Conservation (phyloP, 2,113 vertebrate genomes). For the Ailuropoda melanoleuca region DNA sequence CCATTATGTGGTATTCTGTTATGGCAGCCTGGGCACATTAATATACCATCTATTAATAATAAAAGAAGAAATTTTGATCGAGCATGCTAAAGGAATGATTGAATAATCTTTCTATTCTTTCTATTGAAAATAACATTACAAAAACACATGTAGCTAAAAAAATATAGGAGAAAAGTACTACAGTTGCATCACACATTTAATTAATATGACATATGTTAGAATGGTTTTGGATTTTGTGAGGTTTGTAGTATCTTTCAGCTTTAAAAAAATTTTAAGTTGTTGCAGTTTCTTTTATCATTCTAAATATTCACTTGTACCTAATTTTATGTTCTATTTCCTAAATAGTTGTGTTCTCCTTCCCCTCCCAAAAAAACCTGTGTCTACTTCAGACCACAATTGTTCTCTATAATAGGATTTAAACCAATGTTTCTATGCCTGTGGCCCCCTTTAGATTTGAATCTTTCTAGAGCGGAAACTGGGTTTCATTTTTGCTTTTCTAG, state of each 20-base stretch:
- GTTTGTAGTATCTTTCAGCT: slow-evolving; percentile 1
- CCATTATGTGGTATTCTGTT: neutral
- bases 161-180: neutral
- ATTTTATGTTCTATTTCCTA: neutral
- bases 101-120: slow-evolving; percentile 30
- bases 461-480: neutral
- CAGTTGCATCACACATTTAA: neutral
- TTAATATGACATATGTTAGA: slow-evolving; percentile 28
- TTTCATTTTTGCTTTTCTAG: slow-evolving; percentile 49
- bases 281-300: slow-evolving; percentile 1
- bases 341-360: neutral
- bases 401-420: neutral
- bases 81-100: neutral
- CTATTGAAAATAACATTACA: slow-evolving; percentile 24
- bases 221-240: slow-evolving; percentile 47
- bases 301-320: slow-evolving; percentile 37
- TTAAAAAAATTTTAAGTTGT: neutral
- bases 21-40: neutral
- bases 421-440: neutral
- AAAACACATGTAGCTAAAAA: neutral
- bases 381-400: neutral
- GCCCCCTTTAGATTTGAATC: neutral
- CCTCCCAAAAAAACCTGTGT: neutral
- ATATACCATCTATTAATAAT: neutral
- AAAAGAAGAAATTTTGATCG: neutral